phyloP scores from a whole-genome alignment of 2,888 invertebrate species.

The Diaphora mendica region DNA sequence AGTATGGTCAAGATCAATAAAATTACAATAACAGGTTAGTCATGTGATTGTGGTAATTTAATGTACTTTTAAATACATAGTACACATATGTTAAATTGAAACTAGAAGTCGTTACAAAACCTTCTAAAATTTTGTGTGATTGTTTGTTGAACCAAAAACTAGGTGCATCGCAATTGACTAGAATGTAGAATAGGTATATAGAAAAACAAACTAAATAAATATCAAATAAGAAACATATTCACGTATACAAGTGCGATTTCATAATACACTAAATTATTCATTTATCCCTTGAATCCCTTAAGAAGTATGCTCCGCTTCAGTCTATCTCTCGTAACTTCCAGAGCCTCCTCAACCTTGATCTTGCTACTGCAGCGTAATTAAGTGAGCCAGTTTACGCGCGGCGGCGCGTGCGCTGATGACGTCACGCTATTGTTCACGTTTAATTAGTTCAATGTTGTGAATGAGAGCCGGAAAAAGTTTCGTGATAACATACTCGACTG shows the following conservation, averaged over 20 bases:
- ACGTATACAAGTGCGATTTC: too few species aligned
- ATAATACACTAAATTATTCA: too few species aligned
- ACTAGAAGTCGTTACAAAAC: not conserved
- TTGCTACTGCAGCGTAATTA: slow-evolving; percentile 71
- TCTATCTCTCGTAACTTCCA: slow-evolving; percentile 34
- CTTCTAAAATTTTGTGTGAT: not conserved
- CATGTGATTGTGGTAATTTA: not conserved
- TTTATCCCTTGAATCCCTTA: too few species aligned
- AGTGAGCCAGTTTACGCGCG: slow-evolving; percentile 60
- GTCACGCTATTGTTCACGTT: slow-evolving; percentile 65
- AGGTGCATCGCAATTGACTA: not conserved
- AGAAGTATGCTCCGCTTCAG: slow-evolving; percentile 47
- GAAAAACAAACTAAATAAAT: not conserved
- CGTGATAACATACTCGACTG: slow-evolving; percentile 28
- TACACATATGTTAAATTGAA: not conserved
- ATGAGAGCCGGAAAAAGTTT: slow-evolving; percentile 47
- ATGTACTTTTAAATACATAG: slow-evolving; percentile 7
- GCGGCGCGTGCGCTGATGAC: slow-evolving; percentile 66
- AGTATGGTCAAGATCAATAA: not conserved
- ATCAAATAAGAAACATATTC: too few species aligned
- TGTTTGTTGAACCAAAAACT: not conserved
- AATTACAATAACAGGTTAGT: too few species aligned
- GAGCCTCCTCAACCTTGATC: slow-evolving; percentile 69
- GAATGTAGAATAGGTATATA: not conserved
- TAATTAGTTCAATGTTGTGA: slow-evolving; percentile 58